phyloP scores from a whole-genome alignment of 1,140 invertebrate species.

The Mylabris phalerata region DNA sequence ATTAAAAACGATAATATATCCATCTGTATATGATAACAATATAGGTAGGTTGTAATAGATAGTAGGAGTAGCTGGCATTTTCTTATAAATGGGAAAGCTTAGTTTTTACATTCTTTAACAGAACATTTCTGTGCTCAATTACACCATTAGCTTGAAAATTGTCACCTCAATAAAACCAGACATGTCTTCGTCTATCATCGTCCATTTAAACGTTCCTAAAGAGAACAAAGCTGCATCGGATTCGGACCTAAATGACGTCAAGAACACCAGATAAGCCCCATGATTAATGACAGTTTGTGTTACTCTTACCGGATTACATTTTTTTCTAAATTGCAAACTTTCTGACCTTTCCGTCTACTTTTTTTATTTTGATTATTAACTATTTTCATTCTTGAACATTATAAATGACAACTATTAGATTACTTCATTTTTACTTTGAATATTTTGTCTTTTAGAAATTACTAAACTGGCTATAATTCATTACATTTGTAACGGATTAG shows the following conservation, averaged over 20 bases:
- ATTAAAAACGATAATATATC: no score
- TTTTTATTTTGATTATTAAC: neutral
- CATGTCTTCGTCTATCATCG: neutral
- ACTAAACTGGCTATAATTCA: no score
- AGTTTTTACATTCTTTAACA: no score
- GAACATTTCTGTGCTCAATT: constrained; percentile 6
- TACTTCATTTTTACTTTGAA: constrained; percentile 5
- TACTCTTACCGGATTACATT: constrained; percentile 18
- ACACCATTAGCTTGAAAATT: constrained; percentile 8
- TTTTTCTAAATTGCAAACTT: constrained; percentile 16
- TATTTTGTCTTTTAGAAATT: no score
- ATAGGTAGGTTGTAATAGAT: no score
- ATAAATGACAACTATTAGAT: constrained; percentile 15
- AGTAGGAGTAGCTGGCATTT: no score
- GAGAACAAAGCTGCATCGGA: constrained; percentile 12
- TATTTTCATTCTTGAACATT: neutral
- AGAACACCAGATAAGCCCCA: constrained; percentile 16
- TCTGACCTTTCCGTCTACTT: constrained; percentile 12
- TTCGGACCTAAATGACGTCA: constrained; percentile 17
- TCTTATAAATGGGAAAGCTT: no score
- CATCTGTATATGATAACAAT: no score
- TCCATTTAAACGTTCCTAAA: no score
- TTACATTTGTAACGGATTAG: no score
- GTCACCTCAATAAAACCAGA: constrained; percentile 3
- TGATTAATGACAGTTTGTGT: constrained; percentile 19